Evolutionary conservation across 2,797 vertebrate genomes (phyloP).

Genomic region (Notolepis coatsorum): DNA sequence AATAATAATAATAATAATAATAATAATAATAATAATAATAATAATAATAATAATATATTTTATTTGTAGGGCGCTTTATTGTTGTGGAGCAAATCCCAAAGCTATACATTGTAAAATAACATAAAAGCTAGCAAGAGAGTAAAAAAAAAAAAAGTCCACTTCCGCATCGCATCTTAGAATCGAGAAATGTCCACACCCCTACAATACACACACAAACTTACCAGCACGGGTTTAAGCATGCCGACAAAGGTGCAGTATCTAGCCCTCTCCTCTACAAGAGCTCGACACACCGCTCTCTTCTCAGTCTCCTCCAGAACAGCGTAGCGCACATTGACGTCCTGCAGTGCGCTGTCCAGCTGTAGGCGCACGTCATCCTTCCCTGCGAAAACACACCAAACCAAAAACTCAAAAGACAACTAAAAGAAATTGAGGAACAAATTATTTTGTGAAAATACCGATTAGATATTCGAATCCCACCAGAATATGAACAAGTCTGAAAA

Average conservation of each 20-base stretch:
- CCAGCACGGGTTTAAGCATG: conserved; percentile 87
- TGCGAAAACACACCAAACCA: conserved; percentile 38
- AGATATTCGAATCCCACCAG: too few species aligned
- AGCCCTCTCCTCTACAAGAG: conserved; percentile 82
- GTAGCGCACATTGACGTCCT: conserved; percentile 86
- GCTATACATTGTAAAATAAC: too few species aligned
- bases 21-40: too few species aligned
- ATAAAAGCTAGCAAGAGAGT: too few species aligned
- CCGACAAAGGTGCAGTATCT: conserved; percentile 86
- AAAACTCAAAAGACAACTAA: neutral
- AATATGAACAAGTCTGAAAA: too few species aligned
- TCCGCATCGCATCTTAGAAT: too few species aligned
- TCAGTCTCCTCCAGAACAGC: conserved; percentile 85
- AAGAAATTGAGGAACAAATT: too few species aligned
- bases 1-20: too few species aligned
- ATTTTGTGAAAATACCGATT: too few species aligned
- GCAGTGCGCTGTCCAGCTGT: conserved; percentile 85
- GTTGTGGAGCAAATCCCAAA: too few species aligned
- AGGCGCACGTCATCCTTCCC: conserved; percentile 84
- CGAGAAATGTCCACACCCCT: neutral
- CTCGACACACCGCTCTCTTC: conserved; percentile 83
- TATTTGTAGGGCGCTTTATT: too few species aligned
- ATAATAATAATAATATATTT: too few species aligned
- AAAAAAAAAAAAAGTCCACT: neutral
- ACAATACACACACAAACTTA: conserved; percentile 32